Base-by-base conservation (phyloP, 2,888 invertebrate genomes). In the Chirona hameri region DNA sequence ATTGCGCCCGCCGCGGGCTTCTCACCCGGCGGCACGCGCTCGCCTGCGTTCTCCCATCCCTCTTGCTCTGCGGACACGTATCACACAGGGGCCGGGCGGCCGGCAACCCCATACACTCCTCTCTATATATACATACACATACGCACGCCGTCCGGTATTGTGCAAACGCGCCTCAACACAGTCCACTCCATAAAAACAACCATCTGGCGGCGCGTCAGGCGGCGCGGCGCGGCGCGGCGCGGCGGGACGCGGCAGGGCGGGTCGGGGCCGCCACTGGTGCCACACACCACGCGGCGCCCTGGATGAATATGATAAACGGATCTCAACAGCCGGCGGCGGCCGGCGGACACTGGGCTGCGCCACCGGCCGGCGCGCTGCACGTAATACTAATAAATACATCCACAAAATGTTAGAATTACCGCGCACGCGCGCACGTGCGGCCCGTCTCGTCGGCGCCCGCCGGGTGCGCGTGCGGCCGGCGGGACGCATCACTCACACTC, bases 361-460 rank as follows among this genome's bases (percentile, higher is more conserved):
- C 18, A 24, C 14, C 27, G 27, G 46, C 9, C 24, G 76, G 15
- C 2, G 3, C 39, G 39, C 31, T 10, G 76, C 21, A 12, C 46
- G 24, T 46, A 46, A 76, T 46, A 46, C 76, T 48, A 46, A 65
- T 69, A 65, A 81, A 65, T 81, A 81, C 55, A 72, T 81, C 48
- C 57, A 81, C 81, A 46, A 46, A 72, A 72, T 81, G 60, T 69
- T 81, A 76, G 76, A 39, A 31, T 65, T 65, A 65, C 10, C 65
- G 24, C 65, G 65, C 65, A 39, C 39, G 39, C 39, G 39, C 39
- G 39, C 39, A 39, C 39, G 39, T 39, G 39, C 39, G 39, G 39
- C 2, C 4, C 39, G 39, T 39, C 39, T 39, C 39, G 39, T 39
- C 39, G n/a, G n/a, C n/a, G 52, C 15, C 52, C 52, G 52, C 52